phyloP scores from a whole-genome alignment of 2,888 invertebrate species.

The Himalopsyche anomala region DNA sequence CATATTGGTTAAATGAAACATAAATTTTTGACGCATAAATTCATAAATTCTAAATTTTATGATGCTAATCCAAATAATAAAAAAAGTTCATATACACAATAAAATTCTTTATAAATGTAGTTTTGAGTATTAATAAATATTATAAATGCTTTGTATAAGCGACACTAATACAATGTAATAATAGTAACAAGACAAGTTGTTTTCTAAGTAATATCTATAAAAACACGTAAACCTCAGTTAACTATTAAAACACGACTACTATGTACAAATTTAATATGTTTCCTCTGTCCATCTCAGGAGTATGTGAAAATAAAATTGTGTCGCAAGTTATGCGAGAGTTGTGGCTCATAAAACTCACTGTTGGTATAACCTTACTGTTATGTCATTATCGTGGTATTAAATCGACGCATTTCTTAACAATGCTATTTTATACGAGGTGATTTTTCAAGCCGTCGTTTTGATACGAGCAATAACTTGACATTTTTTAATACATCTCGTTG shows the following conservation, averaged over 20 bases:
- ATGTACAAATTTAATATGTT: not conserved
- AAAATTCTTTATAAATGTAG: too few species aligned
- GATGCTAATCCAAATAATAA: too few species aligned
- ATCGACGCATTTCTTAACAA: conserved; percentile 56
- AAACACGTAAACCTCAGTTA: not conserved
- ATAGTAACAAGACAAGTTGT: not conserved
- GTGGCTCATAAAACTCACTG: conserved; percentile 18
- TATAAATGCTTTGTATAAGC: too few species aligned
- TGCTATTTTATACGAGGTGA: conserved; percentile 50
- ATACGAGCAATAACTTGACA: conserved; percentile 59
- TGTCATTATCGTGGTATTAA: conserved; percentile 50
- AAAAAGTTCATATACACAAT: too few species aligned
- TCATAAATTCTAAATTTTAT: too few species aligned
- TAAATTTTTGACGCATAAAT: too few species aligned
- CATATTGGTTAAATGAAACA: too few species aligned
- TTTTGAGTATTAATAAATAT: too few species aligned
- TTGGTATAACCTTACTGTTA: conserved; percentile 19
- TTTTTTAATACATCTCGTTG: conserved; percentile 51
- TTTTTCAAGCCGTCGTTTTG: conserved; percentile 59
- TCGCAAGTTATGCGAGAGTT: not conserved
- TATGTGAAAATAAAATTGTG: not conserved
- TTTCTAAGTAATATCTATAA: not conserved
- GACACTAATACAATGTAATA: not conserved
- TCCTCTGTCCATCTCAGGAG: not conserved
- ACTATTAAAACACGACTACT: not conserved